Evolutionary conservation across 2,113 vertebrate species (phyloP), one percentile per base, ranked within the genome.

Genomic region (Solea solea): DNA sequence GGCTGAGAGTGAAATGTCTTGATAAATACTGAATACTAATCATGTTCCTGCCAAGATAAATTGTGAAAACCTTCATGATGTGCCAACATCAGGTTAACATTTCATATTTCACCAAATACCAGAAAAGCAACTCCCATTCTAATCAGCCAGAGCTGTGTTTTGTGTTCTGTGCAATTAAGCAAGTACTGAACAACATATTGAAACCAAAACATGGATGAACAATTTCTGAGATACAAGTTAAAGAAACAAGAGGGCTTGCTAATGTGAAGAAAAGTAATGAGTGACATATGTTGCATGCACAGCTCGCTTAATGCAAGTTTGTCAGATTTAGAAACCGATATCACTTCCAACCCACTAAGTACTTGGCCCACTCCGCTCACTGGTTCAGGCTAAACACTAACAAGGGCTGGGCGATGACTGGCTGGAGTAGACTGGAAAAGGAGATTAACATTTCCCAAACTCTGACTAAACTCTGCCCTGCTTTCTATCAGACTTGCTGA

Each of bases 321-420:
- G 68, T 69, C 70, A 52, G 56, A 53, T 56, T 68, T 55, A 15
- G 64, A 69, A 72, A 46, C 45, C 64, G 40, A 65, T 73, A 69
- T 71, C 12, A 52, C 45, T 64, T 65, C 53, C 70, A 56, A 21
- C 64, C 25, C 39, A 44, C 60, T 53, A 15, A 78, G 66, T 69
- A 56, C 49, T 52, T 67, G 82, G 61, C 66, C 46, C 4, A 16
- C 64, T 64, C 11, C 8, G 42, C n/a, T 69, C 65, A 11, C 62
- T 16, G 62, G 64, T 54, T 61, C 34, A n/a, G 55, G 50, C 57
- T 51, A 67, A 86, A 86, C 69, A 81, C 78, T 83, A 79, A 81
- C 60, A 28, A 74, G 81, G 83, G 81, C 83, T 45, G 40, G 15
- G 39, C 6, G 3, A 27, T 46, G 59, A 72, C 21, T 2, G 52